Conservation (phyloP, 2,113 vertebrate species). For the Dolichotis patagonum region DNA sequence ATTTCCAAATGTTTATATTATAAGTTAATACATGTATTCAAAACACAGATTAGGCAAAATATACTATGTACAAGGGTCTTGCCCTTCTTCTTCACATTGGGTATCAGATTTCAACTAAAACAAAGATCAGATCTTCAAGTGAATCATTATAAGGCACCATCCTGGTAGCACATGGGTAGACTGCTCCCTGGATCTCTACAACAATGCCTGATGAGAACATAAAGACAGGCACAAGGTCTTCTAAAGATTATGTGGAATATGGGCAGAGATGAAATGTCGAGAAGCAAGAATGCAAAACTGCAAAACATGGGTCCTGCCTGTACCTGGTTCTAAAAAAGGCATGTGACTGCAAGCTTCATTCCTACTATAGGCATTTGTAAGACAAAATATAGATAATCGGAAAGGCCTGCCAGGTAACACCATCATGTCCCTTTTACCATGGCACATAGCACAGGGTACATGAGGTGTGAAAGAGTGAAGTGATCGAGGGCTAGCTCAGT, state of each 20-base stretch:
- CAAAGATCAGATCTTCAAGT: neutral
- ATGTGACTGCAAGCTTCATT: neutral
- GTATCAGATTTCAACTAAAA: neutral
- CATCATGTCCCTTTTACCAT: too few species aligned
- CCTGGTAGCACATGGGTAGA: accelerated
- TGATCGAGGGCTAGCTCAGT: neutral
- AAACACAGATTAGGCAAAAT: neutral
- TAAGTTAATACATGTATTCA: neutral
- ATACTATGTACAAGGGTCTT: accelerated
- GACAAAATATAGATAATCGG: accelerated
- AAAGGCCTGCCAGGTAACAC: neutral
- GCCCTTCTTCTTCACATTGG: neutral
- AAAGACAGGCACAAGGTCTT: neutral
- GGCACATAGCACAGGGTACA: too few species aligned
- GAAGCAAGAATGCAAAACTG: too few species aligned
- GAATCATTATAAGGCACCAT: neutral
- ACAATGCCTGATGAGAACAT: neutral
- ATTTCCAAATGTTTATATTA: neutral
- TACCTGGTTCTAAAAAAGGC: neutral
- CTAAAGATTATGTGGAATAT: accelerated
- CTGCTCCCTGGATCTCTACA: accelerated
- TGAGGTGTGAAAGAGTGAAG: neutral
- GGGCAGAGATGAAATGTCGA: neutral
- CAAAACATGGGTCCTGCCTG: accelerated
- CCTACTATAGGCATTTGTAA: neutral